Conservation (phyloP, 2,113 vertebrate species). For the Tetrax tetrax region DNA sequence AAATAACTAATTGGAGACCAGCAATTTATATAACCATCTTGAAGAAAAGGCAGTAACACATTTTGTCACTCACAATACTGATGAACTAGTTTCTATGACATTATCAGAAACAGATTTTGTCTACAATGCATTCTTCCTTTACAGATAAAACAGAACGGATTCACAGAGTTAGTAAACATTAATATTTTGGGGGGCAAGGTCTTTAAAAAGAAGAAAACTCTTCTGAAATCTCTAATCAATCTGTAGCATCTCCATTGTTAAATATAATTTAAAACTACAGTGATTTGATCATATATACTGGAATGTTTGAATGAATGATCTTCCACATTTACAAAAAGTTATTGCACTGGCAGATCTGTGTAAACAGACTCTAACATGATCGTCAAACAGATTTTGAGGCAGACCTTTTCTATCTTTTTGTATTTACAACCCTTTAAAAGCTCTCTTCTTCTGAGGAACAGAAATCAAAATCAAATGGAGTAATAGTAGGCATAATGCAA, state of each 20-base stretch:
- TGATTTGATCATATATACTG: not conserved
- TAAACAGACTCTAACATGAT: not conserved
- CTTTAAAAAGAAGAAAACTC: not conserved
- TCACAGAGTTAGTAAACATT: not conserved
- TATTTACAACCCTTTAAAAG: not conserved
- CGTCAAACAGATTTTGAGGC: not conserved
- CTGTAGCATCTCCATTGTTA: not conserved
- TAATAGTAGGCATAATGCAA: not conserved
- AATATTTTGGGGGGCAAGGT: rapidly evolving
- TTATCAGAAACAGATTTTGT: not conserved
- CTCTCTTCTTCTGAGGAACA: not conserved
- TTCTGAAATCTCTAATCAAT: not conserved
- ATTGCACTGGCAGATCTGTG: not conserved
- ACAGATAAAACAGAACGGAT: not conserved
- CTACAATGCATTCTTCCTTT: not conserved
- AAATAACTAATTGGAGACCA: not conserved
- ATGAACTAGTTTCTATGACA: not conserved
- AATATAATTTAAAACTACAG: not conserved
- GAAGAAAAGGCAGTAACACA: not conserved
- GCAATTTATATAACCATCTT: not conserved
- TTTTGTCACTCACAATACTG: not conserved
- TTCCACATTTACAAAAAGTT: not conserved
- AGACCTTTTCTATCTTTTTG: not conserved
- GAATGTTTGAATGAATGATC: not conserved
- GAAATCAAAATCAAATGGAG: not conserved